Evolutionary conservation across 2,888 invertebrate species (phyloP), one percentile per base, ranked within the genome.

Genomic region (Alloscopus bannaensis): DNA sequence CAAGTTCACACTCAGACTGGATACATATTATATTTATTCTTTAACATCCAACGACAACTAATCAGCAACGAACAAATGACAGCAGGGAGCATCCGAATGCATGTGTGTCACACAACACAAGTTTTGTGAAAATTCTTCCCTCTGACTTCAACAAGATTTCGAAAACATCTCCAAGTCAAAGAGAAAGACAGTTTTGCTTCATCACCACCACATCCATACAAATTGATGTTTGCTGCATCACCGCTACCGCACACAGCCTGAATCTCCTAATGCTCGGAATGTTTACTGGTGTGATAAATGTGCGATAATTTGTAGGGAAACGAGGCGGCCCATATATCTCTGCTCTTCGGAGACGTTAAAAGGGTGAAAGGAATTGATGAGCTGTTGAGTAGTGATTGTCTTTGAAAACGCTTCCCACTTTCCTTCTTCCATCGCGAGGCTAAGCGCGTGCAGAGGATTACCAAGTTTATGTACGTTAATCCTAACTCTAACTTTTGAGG

Each of bases 301-400:
- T 73, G 62, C 62, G 80, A 73, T 80, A 73, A 80, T 80, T 80
- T 80, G 73, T 62, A 64, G 71, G 72, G 64, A 80, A 80, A 80
- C 68, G 75, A 76, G 75, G 68, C 75, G 57, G 75, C 68, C 68
- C 68, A 76, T 73, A 73, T 73, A 73, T 73, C 68, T 68, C 69
- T 26, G 59, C 42, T 76, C 20, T 47, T 68, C 66, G 50, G 66
- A 60, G 62, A 71, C 66, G 65, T 57, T 73, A 76, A 66, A 66
- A 50, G 57, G 71, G 66, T 79, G 79, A 79, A 72, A 64, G 80
- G 60, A 73, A 80, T 80, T 73, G 80, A 80, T 73, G 80, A 80
- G 80, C 72, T 79, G 79, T 72, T 79, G 72, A 79, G 65, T 42
- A 72, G 36, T 72, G 79, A 79, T 79, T 79, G 71, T 71, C 71